Percentiles rank a stretch among this genome's conserved stretches.
phyloP scores from a whole-genome alignment of 2,113 vertebrate genomes.

The Chroicocephalus ridibundus region DNA sequence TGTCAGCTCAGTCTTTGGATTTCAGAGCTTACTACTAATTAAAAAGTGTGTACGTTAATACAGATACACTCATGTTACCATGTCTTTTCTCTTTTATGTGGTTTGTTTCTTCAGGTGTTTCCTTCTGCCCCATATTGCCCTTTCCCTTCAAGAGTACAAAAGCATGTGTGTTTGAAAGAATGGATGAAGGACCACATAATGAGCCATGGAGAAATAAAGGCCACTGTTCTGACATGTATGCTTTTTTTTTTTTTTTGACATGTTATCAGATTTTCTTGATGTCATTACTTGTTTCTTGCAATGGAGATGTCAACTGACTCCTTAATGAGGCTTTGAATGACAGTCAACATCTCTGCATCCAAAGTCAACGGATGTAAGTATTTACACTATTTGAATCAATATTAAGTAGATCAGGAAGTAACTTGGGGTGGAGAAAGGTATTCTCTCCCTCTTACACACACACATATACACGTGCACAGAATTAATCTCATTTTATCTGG shows the following conservation, averaged over 20 bases:
- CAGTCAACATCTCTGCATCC: not conserved
- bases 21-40: not conserved
- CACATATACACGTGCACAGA: too few relatives aligned
- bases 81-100: not conserved
- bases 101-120: not conserved
- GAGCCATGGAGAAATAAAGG: not conserved
- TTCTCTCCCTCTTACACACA: not conserved
- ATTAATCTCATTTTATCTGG: not conserved
- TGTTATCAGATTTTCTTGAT: not conserved
- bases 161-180: accelerated
- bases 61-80: not conserved
- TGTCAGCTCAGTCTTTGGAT: not conserved
- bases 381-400: not conserved
- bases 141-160: not conserved
- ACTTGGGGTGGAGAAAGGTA: not conserved
- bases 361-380: not conserved
- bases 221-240: not conserved
- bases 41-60: not conserved
- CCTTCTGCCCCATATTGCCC: not conserved
- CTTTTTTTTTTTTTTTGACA: not conserved
- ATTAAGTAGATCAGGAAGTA: not conserved
- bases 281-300: not conserved
- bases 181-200: not conserved
- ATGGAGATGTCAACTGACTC: not conserved
- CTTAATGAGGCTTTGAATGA: not conserved